Percentiles rank a stretch among this genome's conserved stretches.
phyloP scores from a whole-genome alignment of 2,113 vertebrate genomes.

The Sylvia atricapilla region DNA sequence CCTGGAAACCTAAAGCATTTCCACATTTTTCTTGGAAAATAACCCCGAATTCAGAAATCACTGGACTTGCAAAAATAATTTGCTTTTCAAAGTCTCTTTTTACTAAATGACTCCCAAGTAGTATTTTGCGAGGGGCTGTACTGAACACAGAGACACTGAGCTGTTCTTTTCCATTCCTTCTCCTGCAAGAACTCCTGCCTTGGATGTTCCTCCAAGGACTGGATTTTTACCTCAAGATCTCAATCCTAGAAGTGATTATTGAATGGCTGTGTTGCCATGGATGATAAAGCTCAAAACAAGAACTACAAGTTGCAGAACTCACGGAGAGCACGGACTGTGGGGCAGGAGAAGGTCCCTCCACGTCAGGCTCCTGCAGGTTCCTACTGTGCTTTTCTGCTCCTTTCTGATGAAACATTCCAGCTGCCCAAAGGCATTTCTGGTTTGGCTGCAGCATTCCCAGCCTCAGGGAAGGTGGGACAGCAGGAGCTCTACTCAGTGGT shows the following conservation, averaged over 20 bases:
- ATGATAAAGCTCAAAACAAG: background rate
- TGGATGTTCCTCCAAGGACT: background rate
- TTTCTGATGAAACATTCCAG: background rate
- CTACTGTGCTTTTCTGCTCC: background rate
- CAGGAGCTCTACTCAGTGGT: background rate
- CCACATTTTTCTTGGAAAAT: background rate
- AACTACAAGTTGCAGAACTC: background rate
- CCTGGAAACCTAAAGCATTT: background rate
- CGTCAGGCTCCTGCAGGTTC: background rate
- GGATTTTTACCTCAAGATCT: background rate
- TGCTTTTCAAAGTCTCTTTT: background rate
- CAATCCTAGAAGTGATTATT: background rate
- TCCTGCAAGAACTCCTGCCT: background rate
- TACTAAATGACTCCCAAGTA: background rate
- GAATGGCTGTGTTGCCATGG: background rate
- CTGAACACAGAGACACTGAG: background rate
- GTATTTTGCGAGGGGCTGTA: background rate
- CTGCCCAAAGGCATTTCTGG: background rate
- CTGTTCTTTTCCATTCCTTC: background rate
- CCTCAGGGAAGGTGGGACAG: background rate
- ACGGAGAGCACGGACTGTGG: background rate
- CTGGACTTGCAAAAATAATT: background rate
- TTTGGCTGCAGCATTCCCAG: background rate
- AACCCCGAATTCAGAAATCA: background rate
- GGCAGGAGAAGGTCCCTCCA: background rate